Evolutionary conservation across 2,797 vertebrate species (phyloP).

Genomic region (Rhodeus uyekii): DNA sequence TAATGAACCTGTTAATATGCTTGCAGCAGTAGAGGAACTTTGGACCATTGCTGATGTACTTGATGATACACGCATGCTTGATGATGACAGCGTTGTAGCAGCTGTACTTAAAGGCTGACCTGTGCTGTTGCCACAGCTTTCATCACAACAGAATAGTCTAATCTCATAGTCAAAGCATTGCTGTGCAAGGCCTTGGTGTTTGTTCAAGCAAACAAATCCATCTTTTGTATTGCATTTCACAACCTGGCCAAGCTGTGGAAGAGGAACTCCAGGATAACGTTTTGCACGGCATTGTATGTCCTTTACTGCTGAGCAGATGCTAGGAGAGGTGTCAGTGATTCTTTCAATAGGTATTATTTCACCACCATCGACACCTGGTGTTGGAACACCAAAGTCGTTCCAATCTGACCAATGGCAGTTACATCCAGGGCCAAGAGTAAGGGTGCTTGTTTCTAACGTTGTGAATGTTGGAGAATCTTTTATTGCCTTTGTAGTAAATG

Average conservation of each 20-base stretch:
- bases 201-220: slow-evolving; percentile 18
- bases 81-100: not conserved
- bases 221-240: slow-evolving; percentile 2
- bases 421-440: not conserved
- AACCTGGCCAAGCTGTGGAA: slow-evolving; percentile 4
- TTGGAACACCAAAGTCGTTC: not conserved
- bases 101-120: not conserved
- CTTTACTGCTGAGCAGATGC: not conserved
- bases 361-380: slow-evolving; percentile 10
- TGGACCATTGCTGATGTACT: not conserved
- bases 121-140: not conserved
- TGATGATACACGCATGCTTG: not conserved
- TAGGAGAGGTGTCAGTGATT: not conserved
- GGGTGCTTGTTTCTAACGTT: not conserved
- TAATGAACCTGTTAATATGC: too few relatives aligned
- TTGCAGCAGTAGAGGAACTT: too few relatives aligned
- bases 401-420: slow-evolving; percentile 16
- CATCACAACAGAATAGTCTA: slow-evolving; percentile 27
- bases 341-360: not conserved
- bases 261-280: slow-evolving; percentile 11
- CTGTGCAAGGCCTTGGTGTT: slow-evolving; percentile 3
- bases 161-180: slow-evolving; percentile 26
- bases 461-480: not conserved
- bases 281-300: slow-evolving; percentile 21
- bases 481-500: not conserved